Evolutionary conservation across 92 coral and sea anemone species (phyloP), one percentile per base, ranked within the genome.

Genomic region (Palythoa caribaeorum): DNA sequence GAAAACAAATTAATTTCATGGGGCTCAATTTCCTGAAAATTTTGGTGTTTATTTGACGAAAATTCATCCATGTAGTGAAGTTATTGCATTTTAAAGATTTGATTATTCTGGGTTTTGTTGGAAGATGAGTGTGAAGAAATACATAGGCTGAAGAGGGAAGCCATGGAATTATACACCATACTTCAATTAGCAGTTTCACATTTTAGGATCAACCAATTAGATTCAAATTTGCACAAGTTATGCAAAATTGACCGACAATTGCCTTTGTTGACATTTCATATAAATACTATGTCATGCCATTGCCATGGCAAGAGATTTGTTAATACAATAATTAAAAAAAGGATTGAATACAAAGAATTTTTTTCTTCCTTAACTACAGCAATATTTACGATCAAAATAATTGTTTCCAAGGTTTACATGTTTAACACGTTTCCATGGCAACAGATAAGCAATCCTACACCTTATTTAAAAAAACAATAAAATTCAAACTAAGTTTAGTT

Each of bases 101-200:
- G 73, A 69, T 20, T 69, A 21, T 69, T 69, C 40, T 21, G 38
- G 73, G 73, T 69, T 69, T 69, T 21, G 73, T 69, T 69, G 39
- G 73, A 69, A 69, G 73, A 69, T 21, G 73, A 69, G 73, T 36
- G 73, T 21, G 73, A 69, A 36, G 73, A 69, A 69, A 69, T 69
- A 69, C 40, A 69, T 21, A 21, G 73, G 73, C 73, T 69, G 73
- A 40, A 69, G 39, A 21, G 38, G 73, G 73, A 69, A 69, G 38
- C 73, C 73, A 69, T 69, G 73, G 66, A 59, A 59, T 59, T 59
- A 59, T 59, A 59, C 66, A 59, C 66, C 17, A 59, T 59, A 59
- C 66, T 59, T 59, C 66, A 59, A 59, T 59, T 59, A 12, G 16
- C 60, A 54, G 10, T 54, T 54, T 54, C 60, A 2, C 60, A 54